Percentiles rank a stretch among this genome's conserved stretches.
Conservation (phyloP, 2,113 vertebrate species). For the Zosterops japonicus region DNA sequence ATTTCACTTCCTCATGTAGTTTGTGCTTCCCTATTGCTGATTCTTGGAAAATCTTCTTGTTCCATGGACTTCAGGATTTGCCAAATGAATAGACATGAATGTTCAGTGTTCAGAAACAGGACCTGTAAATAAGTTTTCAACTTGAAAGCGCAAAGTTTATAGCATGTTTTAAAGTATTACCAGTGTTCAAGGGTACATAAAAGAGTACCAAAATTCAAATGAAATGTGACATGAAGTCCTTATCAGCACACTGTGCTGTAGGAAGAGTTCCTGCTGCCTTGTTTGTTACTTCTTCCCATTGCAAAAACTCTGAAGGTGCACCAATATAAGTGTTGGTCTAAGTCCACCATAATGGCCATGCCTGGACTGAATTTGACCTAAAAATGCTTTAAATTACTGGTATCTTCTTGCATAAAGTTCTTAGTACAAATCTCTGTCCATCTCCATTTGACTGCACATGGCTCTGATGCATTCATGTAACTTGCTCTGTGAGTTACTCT, state of each 20-base stretch:
- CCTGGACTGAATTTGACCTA: background rate
- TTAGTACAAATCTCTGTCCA: background rate
- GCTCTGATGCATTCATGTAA: background rate
- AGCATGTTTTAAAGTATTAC: background rate
- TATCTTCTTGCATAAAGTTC: background rate
- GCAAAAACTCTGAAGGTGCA: background rate
- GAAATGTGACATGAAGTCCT: background rate
- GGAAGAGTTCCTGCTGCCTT: background rate
- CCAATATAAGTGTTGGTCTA: background rate
- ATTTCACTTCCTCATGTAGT: background rate
- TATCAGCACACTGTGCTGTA: background rate
- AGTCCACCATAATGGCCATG: background rate
- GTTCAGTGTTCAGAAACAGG: background rate
- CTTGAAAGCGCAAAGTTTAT: background rate
- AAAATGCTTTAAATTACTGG: background rate
- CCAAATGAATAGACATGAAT: background rate
- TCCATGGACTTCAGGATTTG: background rate
- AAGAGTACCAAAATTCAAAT: background rate
- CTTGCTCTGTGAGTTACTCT: background rate
- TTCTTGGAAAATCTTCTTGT: background rate
- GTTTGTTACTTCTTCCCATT: background rate
- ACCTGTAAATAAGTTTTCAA: background rate
- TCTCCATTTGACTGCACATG: background rate
- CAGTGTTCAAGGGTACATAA: background rate
- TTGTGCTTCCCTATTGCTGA: background rate